These are phyloP conservation scores for Lichenostomus cassidix DNA, from an alignment of 2,113 vertebrate species.

Conservation along the genomic window DNA sequence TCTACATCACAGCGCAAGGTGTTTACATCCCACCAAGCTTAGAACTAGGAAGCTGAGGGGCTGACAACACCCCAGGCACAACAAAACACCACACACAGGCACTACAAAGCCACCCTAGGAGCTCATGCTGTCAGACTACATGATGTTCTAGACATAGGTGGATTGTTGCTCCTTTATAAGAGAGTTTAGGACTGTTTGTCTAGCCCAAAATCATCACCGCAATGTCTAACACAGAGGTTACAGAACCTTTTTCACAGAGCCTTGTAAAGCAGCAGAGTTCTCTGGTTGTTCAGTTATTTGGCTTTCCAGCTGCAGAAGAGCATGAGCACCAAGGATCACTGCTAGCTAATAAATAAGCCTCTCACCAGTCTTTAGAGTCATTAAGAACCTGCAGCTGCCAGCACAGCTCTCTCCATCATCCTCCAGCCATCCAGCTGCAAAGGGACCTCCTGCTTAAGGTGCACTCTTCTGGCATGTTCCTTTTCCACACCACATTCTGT, in stretches of 20 bases:
- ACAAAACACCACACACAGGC: accelerated
- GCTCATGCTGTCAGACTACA: background rate
- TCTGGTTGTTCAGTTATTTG: background rate
- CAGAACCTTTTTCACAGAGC: background rate
- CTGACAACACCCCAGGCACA: background rate
- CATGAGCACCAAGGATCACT: background rate
- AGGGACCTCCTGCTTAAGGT: background rate
- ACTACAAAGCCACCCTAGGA: background rate
- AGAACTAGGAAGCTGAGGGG: background rate
- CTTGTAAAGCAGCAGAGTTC: background rate
- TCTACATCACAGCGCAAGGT: background rate
- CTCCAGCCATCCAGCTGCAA: background rate
- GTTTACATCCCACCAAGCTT: background rate
- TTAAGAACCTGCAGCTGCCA: background rate
- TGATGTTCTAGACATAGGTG: background rate
- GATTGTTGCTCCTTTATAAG: background rate
- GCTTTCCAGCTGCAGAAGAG: background rate
- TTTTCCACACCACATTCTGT: background rate
- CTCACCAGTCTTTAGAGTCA: background rate
- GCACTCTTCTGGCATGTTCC: background rate
- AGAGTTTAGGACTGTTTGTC: background rate
- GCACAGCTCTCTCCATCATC: background rate
- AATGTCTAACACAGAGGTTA: background rate
- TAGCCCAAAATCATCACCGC: background rate
- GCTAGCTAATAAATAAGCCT: background rate